Percentiles rank a stretch among this genome's conserved stretches.
Conservation (phyloP, 1,140 invertebrate genomes). For the Battus philenor region DNA sequence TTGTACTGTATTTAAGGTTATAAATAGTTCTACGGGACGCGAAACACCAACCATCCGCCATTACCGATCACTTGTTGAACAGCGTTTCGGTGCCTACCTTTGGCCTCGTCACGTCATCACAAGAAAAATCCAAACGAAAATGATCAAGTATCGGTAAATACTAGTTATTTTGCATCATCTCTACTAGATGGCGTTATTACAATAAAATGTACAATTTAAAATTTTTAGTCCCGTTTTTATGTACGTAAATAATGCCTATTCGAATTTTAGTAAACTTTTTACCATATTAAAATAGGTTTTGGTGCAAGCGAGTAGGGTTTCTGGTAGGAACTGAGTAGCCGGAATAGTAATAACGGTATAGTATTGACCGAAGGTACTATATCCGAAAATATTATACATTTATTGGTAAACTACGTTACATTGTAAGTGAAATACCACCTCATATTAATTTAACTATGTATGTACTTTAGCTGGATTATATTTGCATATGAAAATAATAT, state of each 20-base stretch:
- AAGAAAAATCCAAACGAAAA: constrained; percentile 47
- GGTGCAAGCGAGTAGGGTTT: too few relatives aligned
- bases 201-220: background rate
- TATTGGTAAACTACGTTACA: too few relatives aligned
- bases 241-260: background rate
- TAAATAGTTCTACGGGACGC: constrained; percentile 75
- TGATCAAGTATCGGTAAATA: constrained; percentile 33
- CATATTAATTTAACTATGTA: background rate
- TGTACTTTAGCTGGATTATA: background rate
- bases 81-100: constrained; percentile 48
- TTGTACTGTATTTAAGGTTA: constrained; percentile 76
- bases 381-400: too few relatives aligned
- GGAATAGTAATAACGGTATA: too few relatives aligned
- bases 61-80: constrained; percentile 72
- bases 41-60: constrained; percentile 74
- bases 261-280: background rate
- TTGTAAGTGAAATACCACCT: constrained; percentile 10
- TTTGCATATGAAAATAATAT: too few relatives aligned
- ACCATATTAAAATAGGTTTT: too few relatives aligned
- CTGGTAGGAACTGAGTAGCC: too few relatives aligned
- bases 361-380: too few relatives aligned
- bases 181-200: constrained; percentile 18
- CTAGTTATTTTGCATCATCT: constrained; percentile 22
- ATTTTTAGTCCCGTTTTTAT: too few relatives aligned
- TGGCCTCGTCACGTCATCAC: constrained; percentile 66